Evolutionary conservation across 2,797 vertebrate genomes (phyloP), one percentile per base, ranked within the genome.

Genomic region (Hoplostethus mediterraneus): DNA sequence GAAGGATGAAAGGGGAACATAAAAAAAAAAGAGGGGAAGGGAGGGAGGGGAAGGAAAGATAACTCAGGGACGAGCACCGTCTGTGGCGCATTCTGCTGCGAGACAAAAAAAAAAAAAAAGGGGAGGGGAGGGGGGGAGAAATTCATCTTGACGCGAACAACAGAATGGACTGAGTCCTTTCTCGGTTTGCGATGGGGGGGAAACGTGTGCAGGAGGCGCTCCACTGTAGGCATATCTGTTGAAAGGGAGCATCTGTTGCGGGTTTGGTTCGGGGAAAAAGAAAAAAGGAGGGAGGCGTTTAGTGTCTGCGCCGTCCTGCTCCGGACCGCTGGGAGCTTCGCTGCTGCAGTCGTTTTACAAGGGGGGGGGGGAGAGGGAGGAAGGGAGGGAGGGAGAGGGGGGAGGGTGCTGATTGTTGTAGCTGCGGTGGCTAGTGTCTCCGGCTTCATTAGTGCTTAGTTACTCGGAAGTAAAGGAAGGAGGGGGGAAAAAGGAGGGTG

Each of bases 211-310:
- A 77, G 71, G 75, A 79, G 62, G 36, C 58, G 71, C 48, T 55
- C 48, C 54, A 77, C 80, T 87, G 69, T 83, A 79, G 73, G 64
- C 45, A 54, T 56, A 63, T 71, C 38, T 3, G 14, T 63, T 90
- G 54, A 88, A 90, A 90, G 82, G 77, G 31, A 83, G 87, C 90
- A 93, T 93, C 87, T 95, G 91, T 84, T 89, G 72, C 1, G 63
- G 65, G 77, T 76, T 87, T 75, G 54, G 13, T 72, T 75, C 1
- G 21, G 21, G 55, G 30, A 68, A 62, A 80, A 62, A 80, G 82
- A 3, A 6, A 53, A 59, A 75, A 71, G 73, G 69, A 75, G 73
- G 73, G 69, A 1, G 7, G 71, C 67, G 80, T 77, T 71, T 42
- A n/a, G 59, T 63, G 54, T 31, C 42, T 68, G 17, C 67, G 33